These are phyloP conservation scores for Chroicocephalus ridibundus DNA, from an alignment of 2,113 vertebrate genomes.

Conservation along the genomic window DNA sequence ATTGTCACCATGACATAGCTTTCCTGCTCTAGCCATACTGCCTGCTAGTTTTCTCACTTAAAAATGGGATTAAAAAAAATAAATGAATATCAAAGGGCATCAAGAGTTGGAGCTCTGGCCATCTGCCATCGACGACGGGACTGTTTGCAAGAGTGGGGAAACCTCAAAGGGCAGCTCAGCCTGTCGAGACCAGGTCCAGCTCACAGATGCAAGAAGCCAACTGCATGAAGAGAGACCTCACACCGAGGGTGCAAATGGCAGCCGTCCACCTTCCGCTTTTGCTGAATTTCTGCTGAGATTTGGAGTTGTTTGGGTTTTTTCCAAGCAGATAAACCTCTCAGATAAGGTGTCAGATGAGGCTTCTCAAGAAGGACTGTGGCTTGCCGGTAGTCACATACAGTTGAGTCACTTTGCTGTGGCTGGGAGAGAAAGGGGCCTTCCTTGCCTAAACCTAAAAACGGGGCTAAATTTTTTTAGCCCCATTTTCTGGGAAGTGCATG, in stretches of 20 bases:
- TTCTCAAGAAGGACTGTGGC: neutral
- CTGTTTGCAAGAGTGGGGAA: neutral
- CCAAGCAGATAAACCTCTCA: neutral
- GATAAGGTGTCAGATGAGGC: neutral
- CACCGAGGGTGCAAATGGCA: accelerated
- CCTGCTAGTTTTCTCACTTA: neutral
- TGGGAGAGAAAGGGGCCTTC: neutral
- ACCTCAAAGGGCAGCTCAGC: neutral
- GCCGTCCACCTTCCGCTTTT: neutral
- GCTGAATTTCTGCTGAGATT: neutral
- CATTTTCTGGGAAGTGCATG: neutral
- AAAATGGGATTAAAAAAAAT: neutral
- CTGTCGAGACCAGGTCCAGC: neutral
- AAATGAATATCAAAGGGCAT: neutral
- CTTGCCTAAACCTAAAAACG: neutral
- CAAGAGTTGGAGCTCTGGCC: neutral
- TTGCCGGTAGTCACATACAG: neutral
- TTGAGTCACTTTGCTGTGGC: neutral
- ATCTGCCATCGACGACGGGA: accelerated
- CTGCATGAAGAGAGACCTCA: neutral
- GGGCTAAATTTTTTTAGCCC: neutral
- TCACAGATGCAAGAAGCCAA: neutral
- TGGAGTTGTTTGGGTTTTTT: neutral
- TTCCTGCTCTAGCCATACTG: neutral
- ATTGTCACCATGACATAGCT: neutral